A percentile compares a stretch with the other conserved stretches of the same genome.
These are phyloP conservation scores for Limnothrissa miodon DNA, from an alignment of 2,113 vertebrate species.

Conservation along the genomic window DNA sequence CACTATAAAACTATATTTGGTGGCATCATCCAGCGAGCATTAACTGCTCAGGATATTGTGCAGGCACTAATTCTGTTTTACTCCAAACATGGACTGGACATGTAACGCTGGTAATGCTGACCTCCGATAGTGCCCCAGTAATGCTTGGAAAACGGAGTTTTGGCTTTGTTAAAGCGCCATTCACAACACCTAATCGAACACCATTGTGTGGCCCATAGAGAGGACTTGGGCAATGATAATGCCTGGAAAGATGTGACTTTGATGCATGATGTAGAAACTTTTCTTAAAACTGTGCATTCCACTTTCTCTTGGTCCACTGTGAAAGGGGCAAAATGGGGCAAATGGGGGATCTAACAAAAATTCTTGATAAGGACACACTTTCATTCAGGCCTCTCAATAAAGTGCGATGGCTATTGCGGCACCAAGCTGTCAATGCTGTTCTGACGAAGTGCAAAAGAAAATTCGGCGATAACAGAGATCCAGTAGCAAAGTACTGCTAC, in stretches of 20 bases:
- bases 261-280: constrained; percentile 25
- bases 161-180: constrained; percentile 19
- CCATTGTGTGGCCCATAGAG: constrained; percentile 28
- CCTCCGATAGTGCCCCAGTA: constrained; percentile 30
- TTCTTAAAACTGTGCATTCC: constrained; percentile 25
- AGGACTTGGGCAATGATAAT: too few relatives aligned
- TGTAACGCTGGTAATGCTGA: constrained; percentile 26
- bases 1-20: constrained; percentile 22
- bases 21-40: constrained; percentile 24
- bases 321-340: constrained; percentile 17
- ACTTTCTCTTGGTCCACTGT: constrained; percentile 9
- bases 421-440: too few relatives aligned
- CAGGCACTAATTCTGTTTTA: constrained; percentile 31
- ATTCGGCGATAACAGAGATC: too few relatives aligned
- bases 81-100: constrained; percentile 17
- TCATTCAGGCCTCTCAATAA: constrained; percentile 19
- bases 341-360: background rate
- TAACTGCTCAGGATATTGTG: constrained; percentile 14
- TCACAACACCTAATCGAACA: constrained; percentile 26
- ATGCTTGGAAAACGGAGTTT: constrained; percentile 32
- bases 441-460: too few relatives aligned
- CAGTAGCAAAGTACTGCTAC: too few relatives aligned
- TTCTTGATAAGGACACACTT: background rate
- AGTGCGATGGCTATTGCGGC: background rate
- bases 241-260: constrained; percentile 21